Base-by-base conservation (phyloP, 53 echinoderm and acorn worm species). In the Echinarachnius parma region DNA sequence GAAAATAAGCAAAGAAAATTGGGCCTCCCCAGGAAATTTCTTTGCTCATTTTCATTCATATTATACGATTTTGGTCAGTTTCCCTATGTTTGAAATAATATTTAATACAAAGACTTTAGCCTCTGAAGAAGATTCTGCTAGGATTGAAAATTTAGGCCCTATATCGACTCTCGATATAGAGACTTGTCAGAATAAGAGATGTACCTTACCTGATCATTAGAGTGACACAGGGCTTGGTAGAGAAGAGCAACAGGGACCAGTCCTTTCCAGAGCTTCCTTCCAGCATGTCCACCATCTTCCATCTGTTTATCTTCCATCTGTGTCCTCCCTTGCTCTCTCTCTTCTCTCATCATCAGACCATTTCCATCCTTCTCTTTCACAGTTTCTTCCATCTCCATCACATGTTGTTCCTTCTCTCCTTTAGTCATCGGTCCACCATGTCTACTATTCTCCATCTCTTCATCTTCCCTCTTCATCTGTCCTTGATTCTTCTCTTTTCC, bases 211-310 rank as follows among this genome's bases (percentile, higher is more conserved):
- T 93, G 86, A 52, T 74, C 74, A 32, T 78, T 78, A 16, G 77
- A 62, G 57, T 87, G 87, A 28, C 85, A 87, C 23, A 91, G 53
- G 34, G 96, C 90, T 53, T 91, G 84, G 33, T 77, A 74, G 19
- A 95, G 77, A 7, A 79, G 75, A 4, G 46, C 23, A 24, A 82
- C 56, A 2, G 81, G 71, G 8, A 95, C 87, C 11, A 90, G 67
- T n/a, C 91, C 91, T 31, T 80, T 84, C 96, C 96, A 95, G 26
- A 90, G 44, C 33, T 28, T 28, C 22, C 75, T 28, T 48, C 60
- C n/a, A 14, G 15, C 20, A 49, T n/a, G 29, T 46, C 47, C 26
- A 9, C 22, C 45, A 9, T 48, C 62, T 32, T 64, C 48, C 34
- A 25, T 59, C 9, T n/a, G 32, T 60, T n/a, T 60, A 24, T 15